phyloP scores from a whole-genome alignment of 2,888 invertebrate genomes.

The Euspilapteryx auroguttella region DNA sequence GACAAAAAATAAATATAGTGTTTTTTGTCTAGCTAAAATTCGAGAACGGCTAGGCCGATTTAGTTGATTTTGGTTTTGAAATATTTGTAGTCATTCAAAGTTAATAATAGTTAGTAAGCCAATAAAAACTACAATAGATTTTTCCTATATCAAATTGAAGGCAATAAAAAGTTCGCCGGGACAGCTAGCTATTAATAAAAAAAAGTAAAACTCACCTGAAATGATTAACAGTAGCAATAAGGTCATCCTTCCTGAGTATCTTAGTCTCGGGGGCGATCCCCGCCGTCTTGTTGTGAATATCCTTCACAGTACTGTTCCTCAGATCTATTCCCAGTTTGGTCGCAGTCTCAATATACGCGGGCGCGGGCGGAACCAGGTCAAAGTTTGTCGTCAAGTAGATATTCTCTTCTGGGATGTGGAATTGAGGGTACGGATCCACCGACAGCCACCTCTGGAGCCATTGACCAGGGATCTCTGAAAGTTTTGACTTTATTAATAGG shows the following conservation, averaged over 20 bases:
- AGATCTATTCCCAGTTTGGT: conserved; percentile 24
- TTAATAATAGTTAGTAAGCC: too few species aligned
- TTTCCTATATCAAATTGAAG: too few species aligned
- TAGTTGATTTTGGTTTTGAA: too few species aligned
- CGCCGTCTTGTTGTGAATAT: conserved; percentile 26
- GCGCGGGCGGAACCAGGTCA: conserved; percentile 47
- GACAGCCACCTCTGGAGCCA: conserved; percentile 68
- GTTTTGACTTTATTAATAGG: not conserved
- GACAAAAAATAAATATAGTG: too few species aligned
- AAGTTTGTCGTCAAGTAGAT: conserved; percentile 75
- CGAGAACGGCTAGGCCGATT: too few species aligned
- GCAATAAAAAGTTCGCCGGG: too few species aligned
- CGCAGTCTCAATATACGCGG: conserved; percentile 24
- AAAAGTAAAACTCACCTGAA: conserved; percentile 43
- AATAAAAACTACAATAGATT: too few species aligned
- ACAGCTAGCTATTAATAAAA: too few species aligned
- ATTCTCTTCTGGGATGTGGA: conserved; percentile 73
- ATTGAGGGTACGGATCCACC: conserved; percentile 55
- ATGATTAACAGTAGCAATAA: conserved; percentile 39
- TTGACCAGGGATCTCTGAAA: conserved; percentile 59
- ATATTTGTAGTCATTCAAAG: too few species aligned
- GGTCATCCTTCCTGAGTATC: conserved; percentile 22
- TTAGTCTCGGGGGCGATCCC: conserved; percentile 11
- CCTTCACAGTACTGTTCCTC: conserved; percentile 20
- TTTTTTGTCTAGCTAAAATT: too few species aligned